Percentiles rank a stretch among this genome's conserved stretches.
These are phyloP conservation scores for Catagonus wagneri DNA, from an alignment of 2,113 vertebrate species.

Conservation along the genomic window DNA sequence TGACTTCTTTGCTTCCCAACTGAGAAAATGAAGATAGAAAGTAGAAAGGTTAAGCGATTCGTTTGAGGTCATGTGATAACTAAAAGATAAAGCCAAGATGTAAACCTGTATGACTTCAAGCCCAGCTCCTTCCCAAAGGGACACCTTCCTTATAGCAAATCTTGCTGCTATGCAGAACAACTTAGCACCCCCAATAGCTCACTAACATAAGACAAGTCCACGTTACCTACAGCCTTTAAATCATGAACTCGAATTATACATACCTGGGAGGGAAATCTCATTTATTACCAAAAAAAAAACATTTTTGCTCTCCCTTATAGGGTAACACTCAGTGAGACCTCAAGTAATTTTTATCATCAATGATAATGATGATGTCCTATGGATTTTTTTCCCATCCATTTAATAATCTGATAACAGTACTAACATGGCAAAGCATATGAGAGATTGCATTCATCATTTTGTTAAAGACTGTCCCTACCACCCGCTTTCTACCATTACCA, in stretches of 20 bases:
- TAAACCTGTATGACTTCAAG: neutral
- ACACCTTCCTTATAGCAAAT: neutral
- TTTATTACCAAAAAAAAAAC: constrained; percentile 1
- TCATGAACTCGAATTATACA: neutral
- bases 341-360: neutral
- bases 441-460: neutral
- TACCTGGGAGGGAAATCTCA: neutral
- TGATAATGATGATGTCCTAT: neutral
- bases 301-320: constrained; percentile 9
- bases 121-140: neutral
- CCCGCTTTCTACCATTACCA: constrained; percentile 28
- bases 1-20: neutral
- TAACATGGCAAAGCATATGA: neutral
- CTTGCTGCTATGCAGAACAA: neutral
- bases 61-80: neutral
- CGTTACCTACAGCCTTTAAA: neutral
- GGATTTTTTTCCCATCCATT: neutral
- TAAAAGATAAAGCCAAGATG: neutral
- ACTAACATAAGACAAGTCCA: neutral
- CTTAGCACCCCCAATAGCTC: neutral
- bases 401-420: neutral
- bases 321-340: neutral
- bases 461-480: neutral
- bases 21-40: neutral
- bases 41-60: neutral